Evolutionary conservation across 2,888 invertebrate genomes (phyloP), one percentile per base, ranked within the genome.

Genomic region (Brachyptera putata): DNA sequence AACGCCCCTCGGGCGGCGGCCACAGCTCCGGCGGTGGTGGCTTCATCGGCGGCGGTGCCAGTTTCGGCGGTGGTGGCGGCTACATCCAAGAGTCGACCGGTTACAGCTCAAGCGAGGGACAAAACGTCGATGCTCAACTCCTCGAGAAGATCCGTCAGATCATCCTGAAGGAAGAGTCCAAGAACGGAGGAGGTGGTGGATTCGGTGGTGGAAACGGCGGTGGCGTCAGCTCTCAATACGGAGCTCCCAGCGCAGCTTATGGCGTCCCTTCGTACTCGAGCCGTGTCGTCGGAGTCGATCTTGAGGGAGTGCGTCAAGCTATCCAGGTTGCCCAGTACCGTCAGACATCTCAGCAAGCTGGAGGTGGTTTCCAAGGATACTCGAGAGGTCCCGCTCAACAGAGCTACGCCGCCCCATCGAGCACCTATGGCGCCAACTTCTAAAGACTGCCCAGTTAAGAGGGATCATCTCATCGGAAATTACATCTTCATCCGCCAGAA

Each of bases 271-370:
- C 74, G 70, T 71, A 70, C 63, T 73, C 70, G 61, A 78, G 81
- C 66, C 83, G 86, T 68, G 90, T 91, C 59, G 89, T 90, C 67
- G 91, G 91, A 67, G 86, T 91, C 75, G 86, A 89, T 76, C 84
- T 91, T 65, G 91, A 91, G 70, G 90, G 88, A 65, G 87, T 91
- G 70, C 87, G 89, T 70, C 91, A 90, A 70, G 91, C 90, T 68
- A 87, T 91, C 76, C 91, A 91, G 74, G 91, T 91, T 65, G 91
- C 91, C 43, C 90, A 91, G 71, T 91, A 85, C 80, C 82, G 86
- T 68, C 89, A 90, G 77, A 75, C 80, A 65, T 78, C 78, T 74
- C 77, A 81, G 68, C 81, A 80, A 62, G 69, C 78, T 67, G 75
- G 77, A 43, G 75, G 76, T 43, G 73, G 71, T 57, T n/a, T n/a